Base-by-base conservation (phyloP, 1,140 invertebrate species). In the Drosophila nebulosa region DNA sequence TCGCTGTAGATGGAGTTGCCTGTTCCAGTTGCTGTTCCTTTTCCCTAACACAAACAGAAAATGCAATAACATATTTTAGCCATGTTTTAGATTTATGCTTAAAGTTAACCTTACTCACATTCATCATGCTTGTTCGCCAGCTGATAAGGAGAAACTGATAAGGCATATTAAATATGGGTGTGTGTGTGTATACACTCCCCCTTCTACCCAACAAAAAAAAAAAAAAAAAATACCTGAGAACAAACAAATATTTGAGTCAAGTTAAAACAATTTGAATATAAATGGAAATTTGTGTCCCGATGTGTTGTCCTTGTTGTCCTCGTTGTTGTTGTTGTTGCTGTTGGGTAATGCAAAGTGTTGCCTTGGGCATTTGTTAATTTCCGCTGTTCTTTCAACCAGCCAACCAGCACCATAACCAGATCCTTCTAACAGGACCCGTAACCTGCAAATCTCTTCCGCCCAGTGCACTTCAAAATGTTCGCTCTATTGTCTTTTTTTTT, bases 281-380 rank as follows among this genome's bases (percentile, higher is more conserved):
- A 86, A 81, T 76, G 80, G 65, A 59, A 79, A 69, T 78, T 78
- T 74, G 68, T 21, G 59, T 27, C 36, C 42, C 46, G 26, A 22
- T 26, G 52, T 57, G 52, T 71, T 74, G 30, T 55, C 42, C 12
- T 36, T 64, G 51, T 26, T 50, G 24, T n/a, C n/a, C n/a, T n/a
- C n/a, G n/a, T 56, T 69, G 64, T 66, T 61, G 36, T 32, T 18
- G 16, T 24, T 42, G 32, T 32, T 72, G 32, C 36, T 39, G n/a
- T 39, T 39, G 36, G 61, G 72, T 62, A 61, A 69, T 67, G 68
- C 76, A 78, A 80, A 85, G 69, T 70, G 81, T 73, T 74, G 81
- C 81, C 73, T 55, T 46, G 59, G 79, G 79, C 76, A 76, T 66
- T 85, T 73, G 77, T 67, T 86, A 85, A 85, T 85, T 85, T 85